Evolutionary conservation across 2,888 invertebrate genomes (phyloP).

Genomic region (Dryomyza anilis): DNA sequence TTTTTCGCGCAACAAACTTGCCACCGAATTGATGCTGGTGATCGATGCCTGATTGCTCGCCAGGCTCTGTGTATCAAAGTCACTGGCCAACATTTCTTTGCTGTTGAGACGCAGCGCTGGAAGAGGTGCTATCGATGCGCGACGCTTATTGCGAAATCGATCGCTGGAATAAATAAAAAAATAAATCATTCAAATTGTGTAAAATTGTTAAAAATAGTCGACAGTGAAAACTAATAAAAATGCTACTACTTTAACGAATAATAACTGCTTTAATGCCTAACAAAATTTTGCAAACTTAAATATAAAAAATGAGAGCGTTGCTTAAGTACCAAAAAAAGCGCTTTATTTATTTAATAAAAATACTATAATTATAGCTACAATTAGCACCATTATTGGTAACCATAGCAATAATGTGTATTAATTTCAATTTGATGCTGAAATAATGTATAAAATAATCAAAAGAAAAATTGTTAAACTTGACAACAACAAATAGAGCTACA

Average conservation of each 20-base stretch:
- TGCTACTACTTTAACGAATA: too few species aligned
- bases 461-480: too few species aligned
- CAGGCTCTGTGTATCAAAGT: constrained; percentile 60
- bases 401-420: too few species aligned
- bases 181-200: not conserved
- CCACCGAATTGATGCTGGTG: constrained; percentile 83
- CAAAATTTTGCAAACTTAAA: not conserved
- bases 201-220: not conserved
- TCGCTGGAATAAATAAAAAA: constrained; percentile 62
- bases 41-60: constrained; percentile 69
- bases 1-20: constrained; percentile 81
- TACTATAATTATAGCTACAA: constrained; percentile 22
- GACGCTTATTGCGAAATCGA: constrained; percentile 69
- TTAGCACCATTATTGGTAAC: constrained; percentile 23
- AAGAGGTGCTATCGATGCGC: constrained; percentile 69
- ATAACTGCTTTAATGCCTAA: not conserved
- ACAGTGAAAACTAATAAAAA: not conserved
- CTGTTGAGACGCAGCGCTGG: constrained; percentile 64
- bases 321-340: not conserved
- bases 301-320: not conserved
- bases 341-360: constrained; percentile 11
- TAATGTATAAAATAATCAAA: too few species aligned
- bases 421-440: too few species aligned
- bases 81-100: constrained; percentile 65
- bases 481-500: too few species aligned